Conservation (phyloP, 2,888 invertebrate genomes). For the Coelopa pilipes region DNA sequence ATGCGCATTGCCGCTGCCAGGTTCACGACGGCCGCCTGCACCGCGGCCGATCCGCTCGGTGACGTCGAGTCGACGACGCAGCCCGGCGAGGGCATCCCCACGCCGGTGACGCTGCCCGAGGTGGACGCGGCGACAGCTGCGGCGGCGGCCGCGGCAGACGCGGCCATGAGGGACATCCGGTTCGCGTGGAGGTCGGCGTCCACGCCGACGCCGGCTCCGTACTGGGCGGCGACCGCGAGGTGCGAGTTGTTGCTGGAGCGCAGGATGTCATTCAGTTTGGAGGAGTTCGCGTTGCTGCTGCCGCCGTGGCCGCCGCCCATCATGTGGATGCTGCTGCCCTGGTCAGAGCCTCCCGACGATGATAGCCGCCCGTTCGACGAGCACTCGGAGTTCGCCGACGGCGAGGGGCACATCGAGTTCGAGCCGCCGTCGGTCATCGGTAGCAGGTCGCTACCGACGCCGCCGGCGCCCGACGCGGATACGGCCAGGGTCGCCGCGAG, state of each 20-base stretch:
- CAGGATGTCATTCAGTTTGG: slow-evolving; percentile 65
- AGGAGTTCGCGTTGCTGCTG: slow-evolving; percentile 75
- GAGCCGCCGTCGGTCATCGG: slow-evolving; percentile 63
- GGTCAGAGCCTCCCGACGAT: slow-evolving; percentile 83
- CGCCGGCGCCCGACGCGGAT: slow-evolving; percentile 69
- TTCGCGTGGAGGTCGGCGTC: slow-evolving; percentile 69
- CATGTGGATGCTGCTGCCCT: slow-evolving; percentile 67
- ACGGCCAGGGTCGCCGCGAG: slow-evolving; percentile 76
- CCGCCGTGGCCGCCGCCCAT: slow-evolving; percentile 68
- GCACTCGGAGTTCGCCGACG: slow-evolving; percentile 87
- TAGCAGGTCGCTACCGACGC: slow-evolving; percentile 46
- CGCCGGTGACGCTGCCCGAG: slow-evolving; percentile 68
- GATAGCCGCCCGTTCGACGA: slow-evolving; percentile 85
- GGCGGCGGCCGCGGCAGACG: slow-evolving; percentile 61
- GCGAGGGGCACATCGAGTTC: slow-evolving; percentile 81
- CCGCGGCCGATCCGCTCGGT: slow-evolving; percentile 70
- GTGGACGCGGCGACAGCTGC: slow-evolving; percentile 58
- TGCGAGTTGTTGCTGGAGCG: slow-evolving; percentile 46
- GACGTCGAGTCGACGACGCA: slow-evolving; percentile 65
- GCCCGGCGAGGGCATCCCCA: slow-evolving; percentile 64
- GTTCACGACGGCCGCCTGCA: slow-evolving; percentile 80
- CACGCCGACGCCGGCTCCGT: slow-evolving; percentile 67
- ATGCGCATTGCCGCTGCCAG: slow-evolving; percentile 82
- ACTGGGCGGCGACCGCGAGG: slow-evolving; percentile 57
- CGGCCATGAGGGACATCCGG: slow-evolving; percentile 78